These are phyloP conservation scores for Aramus guarauna DNA, from an alignment of 2,113 vertebrate genomes.

Conservation along the genomic window DNA sequence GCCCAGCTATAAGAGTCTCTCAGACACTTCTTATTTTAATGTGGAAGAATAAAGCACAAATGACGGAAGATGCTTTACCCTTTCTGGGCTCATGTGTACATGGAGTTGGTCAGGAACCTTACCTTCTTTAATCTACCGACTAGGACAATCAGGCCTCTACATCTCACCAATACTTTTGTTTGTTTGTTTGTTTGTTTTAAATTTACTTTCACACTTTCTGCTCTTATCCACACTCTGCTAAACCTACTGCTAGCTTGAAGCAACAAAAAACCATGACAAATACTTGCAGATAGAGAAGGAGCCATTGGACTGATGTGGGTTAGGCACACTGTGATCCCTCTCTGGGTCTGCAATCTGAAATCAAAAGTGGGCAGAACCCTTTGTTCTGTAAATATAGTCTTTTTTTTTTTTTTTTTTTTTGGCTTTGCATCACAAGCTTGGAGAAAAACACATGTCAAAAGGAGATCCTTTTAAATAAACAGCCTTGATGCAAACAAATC, in stretches of 20 bases:
- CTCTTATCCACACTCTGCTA: neutral
- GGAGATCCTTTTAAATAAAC: neutral
- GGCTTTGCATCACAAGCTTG: neutral
- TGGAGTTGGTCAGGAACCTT: neutral
- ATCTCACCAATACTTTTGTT: neutral
- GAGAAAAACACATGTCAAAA: neutral
- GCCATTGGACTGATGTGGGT: neutral
- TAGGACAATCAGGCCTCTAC: neutral
- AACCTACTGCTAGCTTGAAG: neutral
- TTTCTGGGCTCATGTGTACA: rapidly evolving
- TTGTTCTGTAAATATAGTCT: neutral
- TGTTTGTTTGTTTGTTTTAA: neutral
- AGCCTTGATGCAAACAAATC: neutral
- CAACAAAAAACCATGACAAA: neutral
- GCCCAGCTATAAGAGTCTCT: neutral
- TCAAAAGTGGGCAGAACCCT: neutral
- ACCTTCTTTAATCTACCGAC: neutral
- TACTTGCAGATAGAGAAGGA: neutral
- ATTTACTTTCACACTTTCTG: neutral
- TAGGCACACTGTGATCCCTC: neutral
- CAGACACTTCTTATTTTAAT: neutral
- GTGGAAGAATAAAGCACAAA: neutral
- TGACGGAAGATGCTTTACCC: neutral
- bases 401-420: neutral
- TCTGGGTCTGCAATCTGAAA: neutral